Evolutionary conservation across 2,797 vertebrate species (phyloP).

Genomic region (Macropodus opercularis): DNA sequence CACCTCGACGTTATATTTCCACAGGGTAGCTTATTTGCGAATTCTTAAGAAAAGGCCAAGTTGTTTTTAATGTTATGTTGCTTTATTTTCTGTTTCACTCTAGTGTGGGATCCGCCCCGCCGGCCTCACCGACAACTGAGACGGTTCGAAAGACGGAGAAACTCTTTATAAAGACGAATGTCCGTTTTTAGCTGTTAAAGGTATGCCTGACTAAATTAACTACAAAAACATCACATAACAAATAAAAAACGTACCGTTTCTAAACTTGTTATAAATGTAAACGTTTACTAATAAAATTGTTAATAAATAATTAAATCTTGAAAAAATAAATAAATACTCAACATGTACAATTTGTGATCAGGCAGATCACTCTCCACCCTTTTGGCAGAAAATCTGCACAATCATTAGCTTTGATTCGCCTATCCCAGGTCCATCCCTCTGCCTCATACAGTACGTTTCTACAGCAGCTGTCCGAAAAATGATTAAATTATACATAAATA

Average conservation of each 20-base stretch:
- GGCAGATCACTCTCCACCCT: conserved; percentile 44
- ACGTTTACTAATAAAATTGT: too few relatives aligned
- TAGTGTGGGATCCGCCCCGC: conserved; percentile 84
- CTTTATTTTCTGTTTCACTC: conserved; percentile 74
- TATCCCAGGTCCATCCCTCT: conserved; percentile 7
- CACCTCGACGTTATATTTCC: conserved; percentile 81
- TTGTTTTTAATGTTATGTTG: conserved; percentile 75
- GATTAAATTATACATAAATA: too few relatives aligned
- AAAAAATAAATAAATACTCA: fast-evolving
- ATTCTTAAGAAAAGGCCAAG: conserved; percentile 63
- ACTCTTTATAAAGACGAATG: conserved; percentile 81
- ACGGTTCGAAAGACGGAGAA: conserved; percentile 71
- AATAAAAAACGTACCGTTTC: fast-evolving
- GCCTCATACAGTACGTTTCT: conserved; percentile 25
- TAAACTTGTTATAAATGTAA: too few relatives aligned
- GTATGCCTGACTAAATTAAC: conserved; percentile 55
- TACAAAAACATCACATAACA: not conserved
- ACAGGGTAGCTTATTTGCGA: conserved; percentile 70
- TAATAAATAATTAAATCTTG: too few relatives aligned
- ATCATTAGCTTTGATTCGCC: conserved; percentile 77
- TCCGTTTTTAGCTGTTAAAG: conserved; percentile 56
- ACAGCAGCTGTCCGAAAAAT: conserved; percentile 21
- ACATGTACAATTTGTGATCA: conserved; percentile 31
- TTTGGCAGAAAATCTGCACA: conserved; percentile 72
- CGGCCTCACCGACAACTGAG: conserved; percentile 89